These are phyloP conservation scores for Sciurus niger DNA, from an alignment of 2,113 vertebrate species.

Conservation along the genomic window DNA sequence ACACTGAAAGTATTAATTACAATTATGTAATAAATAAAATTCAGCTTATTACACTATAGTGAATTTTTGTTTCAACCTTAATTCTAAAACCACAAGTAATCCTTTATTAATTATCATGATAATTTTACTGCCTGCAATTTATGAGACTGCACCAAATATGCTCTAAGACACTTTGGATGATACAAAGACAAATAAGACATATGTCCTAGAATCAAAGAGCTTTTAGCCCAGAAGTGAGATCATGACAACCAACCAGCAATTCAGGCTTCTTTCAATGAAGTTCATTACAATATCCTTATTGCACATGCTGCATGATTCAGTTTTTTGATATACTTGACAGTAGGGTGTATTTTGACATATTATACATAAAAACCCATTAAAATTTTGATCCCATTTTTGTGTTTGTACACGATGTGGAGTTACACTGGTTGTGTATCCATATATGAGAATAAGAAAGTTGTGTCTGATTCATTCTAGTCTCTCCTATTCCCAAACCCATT, in stretches of 20 bases:
- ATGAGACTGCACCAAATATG: background rate
- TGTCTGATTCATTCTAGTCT: no score
- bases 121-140: constrained; percentile 19
- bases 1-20: background rate
- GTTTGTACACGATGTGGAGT: no score
- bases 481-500: no score
- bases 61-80: background rate
- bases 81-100: constrained; percentile 17
- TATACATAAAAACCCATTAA: no score
- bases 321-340: background rate
- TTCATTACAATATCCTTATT: background rate
- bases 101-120: constrained; percentile 15
- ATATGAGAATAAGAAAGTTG: no score
- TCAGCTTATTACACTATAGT: background rate
- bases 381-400: no score
- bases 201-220: background rate
- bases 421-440: no score
- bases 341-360: no score
- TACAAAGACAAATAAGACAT: constrained; percentile 1
- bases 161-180: background rate
- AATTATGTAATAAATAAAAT: constrained; percentile 5
- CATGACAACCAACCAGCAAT: background rate
- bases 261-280: background rate
- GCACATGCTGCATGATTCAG: background rate
- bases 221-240: background rate